phyloP scores from a whole-genome alignment of 2,113 vertebrate genomes.

The Cyprinus carpio region DNA sequence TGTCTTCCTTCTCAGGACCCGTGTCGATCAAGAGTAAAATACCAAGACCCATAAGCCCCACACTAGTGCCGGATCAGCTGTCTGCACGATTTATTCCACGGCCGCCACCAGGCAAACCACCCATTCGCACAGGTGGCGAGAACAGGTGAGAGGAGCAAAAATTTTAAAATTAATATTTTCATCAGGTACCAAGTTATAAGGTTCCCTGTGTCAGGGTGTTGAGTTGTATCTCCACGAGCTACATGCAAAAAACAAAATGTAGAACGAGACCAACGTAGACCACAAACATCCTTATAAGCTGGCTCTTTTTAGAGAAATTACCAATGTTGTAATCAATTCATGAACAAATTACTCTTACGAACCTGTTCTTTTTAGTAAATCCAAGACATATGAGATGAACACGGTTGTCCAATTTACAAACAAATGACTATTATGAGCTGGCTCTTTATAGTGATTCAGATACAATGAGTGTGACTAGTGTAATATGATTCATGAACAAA shows the following conservation, averaged over 20 bases:
- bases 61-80: constrained; percentile 81
- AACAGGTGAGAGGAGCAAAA: constrained; percentile 81
- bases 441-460: no score
- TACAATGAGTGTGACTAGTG: no score
- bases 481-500: no score
- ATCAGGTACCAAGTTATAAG: neutral
- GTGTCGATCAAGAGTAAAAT: constrained; percentile 88
- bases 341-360: no score
- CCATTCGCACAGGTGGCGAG: constrained; percentile 82
- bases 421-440: no score
- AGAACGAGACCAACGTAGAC: neutral
- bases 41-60: constrained; percentile 86
- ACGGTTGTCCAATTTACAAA: no score
- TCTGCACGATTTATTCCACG: constrained; percentile 86
- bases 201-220: neutral
- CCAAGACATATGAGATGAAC: no score
- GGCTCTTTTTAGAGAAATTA: neutral
- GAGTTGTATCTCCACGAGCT: neutral
- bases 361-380: no score
- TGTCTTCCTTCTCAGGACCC: constrained; percentile 80
- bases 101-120: constrained; percentile 91
- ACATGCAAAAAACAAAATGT: neutral
- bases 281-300: neutral
- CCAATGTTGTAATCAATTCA: no score
- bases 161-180: neutral